Base-by-base conservation (phyloP, 2,888 invertebrate species). In the Epistrophe grossulariae region DNA sequence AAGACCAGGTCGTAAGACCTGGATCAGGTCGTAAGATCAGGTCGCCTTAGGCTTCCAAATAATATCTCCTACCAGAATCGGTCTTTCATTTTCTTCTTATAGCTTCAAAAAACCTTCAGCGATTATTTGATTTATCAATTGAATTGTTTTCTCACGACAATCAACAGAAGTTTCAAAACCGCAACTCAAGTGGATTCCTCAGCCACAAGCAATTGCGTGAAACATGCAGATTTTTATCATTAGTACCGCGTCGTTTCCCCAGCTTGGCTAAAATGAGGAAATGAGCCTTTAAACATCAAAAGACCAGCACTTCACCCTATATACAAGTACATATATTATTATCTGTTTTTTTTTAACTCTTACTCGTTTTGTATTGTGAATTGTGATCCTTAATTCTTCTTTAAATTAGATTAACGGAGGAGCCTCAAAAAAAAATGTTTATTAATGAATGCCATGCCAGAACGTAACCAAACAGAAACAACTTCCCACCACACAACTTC, bases 181-280 rank as follows among this genome's bases (percentile, higher is more conserved):
- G 6, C 52, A 80, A 66, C 45, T 55, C n/a, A 74, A 72, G 62
- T 71, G 71, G 76, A 87, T 74, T 70, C 50, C 60, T 52, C 66
- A 71, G 66, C 79, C 76, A 72, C 76, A 87, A 87, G 38, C 60
- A 76, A 76, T 83, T 79, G 87, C 79, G 76, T 79, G 79, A 76
- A 71, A 35, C 79, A 83, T 72, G 83, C 66, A 87, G 87, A 87
- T 82, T 87, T 76, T 50, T 79, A 87, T 87, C 79, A 82, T 76
- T 85, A 85, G 52, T 50, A 60, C 38, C 48, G 38, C 28, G 55
- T 62, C 45, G 13, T 35, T 48, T 31, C 28, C 60, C 59, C n/a
- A 35, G 13, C 28, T 17, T n/a, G n/a, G n/a, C 7, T 60, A 68
- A 24, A 73, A 70, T 60, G 57, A 78, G 48, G 55, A 81, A 66